These are phyloP conservation scores for Epinephelus awoara DNA, from an alignment of 2,797 vertebrate genomes.

Conservation along the genomic window DNA sequence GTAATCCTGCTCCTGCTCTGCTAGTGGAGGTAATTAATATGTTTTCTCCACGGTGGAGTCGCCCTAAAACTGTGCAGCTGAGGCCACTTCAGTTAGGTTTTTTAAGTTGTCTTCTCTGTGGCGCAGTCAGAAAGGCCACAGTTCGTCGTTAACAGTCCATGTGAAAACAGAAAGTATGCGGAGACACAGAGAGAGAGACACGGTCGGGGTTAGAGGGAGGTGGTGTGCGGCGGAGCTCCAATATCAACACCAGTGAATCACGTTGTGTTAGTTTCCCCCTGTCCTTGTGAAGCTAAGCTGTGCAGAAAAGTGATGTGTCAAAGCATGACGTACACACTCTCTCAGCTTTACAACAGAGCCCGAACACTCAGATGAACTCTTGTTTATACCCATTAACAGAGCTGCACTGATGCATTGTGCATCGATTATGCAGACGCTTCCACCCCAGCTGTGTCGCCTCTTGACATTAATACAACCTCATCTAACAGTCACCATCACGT, in stretches of 20 bases:
- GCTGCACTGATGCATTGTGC: neutral
- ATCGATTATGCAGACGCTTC: constrained; percentile 30
- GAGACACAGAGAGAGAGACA: neutral
- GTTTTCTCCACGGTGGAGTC: neutral
- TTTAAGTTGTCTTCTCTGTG: constrained; percentile 19
- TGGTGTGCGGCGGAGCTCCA: constrained; percentile 29
- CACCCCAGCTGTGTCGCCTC: constrained; percentile 6
- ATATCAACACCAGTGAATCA: constrained; percentile 66
- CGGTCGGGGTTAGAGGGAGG: constrained; percentile 1
- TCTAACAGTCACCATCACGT: neutral
- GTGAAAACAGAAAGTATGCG: constrained; percentile 36
- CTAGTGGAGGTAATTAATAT: neutral
- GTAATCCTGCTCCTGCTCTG: no score
- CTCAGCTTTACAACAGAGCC: constrained; percentile 34
- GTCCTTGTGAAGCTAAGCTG: constrained; percentile 67
- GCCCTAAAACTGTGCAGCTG: no score
- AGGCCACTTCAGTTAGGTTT: constrained; percentile 2
- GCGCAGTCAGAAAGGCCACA: constrained; percentile 31
- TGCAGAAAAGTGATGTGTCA: constrained; percentile 68
- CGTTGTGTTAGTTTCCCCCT: constrained; percentile 55
- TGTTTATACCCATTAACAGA: constrained; percentile 2
- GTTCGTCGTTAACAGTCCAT: constrained; percentile 24
- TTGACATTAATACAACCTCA: neutral
- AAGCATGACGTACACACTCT: constrained; percentile 45
- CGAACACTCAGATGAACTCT: constrained; percentile 28